Conservation (phyloP, 2,113 vertebrate species). For the Peromyscus polionotus region DNA sequence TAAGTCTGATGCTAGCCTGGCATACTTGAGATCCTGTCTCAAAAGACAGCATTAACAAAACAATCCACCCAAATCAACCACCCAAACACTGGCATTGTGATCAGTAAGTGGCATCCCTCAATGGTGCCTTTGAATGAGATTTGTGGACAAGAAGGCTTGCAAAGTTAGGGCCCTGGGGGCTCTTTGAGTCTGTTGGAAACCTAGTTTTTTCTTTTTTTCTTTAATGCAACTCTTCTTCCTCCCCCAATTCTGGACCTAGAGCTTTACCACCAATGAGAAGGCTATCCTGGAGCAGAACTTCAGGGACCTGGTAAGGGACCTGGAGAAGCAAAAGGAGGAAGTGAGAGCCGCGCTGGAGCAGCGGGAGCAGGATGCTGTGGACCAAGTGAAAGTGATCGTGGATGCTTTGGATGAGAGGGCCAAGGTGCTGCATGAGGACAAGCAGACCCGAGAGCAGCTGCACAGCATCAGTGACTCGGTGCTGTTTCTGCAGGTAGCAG, state of each 20-base stretch:
- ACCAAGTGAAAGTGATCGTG: constrained; percentile 88
- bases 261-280: constrained; percentile 90
- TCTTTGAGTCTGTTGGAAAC: background rate
- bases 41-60: background rate
- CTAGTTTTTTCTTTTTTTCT: background rate
- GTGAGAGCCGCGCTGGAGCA: constrained; percentile 89
- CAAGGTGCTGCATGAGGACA: constrained; percentile 88
- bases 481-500: constrained; percentile 89
- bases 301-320: constrained; percentile 89
- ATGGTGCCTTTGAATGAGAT: constrained; percentile 5
- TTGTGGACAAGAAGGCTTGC: background rate
- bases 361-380: constrained; percentile 87
- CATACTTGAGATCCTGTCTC: background rate
- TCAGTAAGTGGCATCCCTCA: background rate
- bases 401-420: constrained; percentile 89
- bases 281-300: constrained; percentile 90
- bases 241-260: constrained; percentile 76
- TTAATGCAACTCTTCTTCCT: background rate
- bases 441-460: constrained; percentile 90
- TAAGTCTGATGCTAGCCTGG: background rate
- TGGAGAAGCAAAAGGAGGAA: constrained; percentile 91
- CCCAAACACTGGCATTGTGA: background rate
- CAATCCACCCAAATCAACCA: background rate
- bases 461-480: constrained; percentile 90
- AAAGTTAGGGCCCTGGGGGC: background rate